A percentile compares a stretch with the other conserved stretches of the same genome.
These are phyloP conservation scores for Cisticola juncidis DNA, from an alignment of 2,113 vertebrate species.

Conservation along the genomic window DNA sequence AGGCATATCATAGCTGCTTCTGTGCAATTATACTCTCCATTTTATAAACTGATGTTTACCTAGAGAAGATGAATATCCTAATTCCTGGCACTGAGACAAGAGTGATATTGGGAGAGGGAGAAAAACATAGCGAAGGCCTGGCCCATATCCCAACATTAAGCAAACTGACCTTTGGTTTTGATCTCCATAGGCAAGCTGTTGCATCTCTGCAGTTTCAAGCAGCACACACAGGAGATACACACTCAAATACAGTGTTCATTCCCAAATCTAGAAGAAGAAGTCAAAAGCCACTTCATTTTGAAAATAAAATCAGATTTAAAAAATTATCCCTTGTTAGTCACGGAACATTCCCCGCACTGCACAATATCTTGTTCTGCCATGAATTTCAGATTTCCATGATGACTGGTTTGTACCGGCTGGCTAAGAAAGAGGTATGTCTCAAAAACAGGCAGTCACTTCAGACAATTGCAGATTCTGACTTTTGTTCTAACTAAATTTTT, in stretches of 20 bases:
- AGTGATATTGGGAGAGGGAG: not conserved
- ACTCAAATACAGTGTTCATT: not conserved
- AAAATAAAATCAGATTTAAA: not conserved
- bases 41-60: constrained; percentile 20
- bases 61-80: constrained; percentile 32
- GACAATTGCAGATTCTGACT: not conserved
- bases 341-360: not conserved
- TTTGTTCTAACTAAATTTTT: not conserved
- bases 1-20: constrained; percentile 25
- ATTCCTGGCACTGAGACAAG: constrained; percentile 4
- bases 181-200: not conserved
- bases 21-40: not conserved
- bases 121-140: constrained; percentile 24
- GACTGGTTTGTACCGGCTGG: not conserved
- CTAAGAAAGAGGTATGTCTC: not conserved
- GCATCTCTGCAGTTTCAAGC: not conserved
- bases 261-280: not conserved
- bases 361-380: not conserved
- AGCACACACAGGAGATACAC: not conserved
- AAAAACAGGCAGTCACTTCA: not conserved
- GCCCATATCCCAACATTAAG: not conserved
- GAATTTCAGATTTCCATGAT: not conserved
- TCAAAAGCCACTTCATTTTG: not conserved
- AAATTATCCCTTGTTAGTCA: not conserved
- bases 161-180: not conserved